A percentile compares a stretch with the other conserved stretches of the same genome.
These are phyloP conservation scores for Orgyia antiqua DNA, from an alignment of 2,888 invertebrate species.

Conservation along the genomic window DNA sequence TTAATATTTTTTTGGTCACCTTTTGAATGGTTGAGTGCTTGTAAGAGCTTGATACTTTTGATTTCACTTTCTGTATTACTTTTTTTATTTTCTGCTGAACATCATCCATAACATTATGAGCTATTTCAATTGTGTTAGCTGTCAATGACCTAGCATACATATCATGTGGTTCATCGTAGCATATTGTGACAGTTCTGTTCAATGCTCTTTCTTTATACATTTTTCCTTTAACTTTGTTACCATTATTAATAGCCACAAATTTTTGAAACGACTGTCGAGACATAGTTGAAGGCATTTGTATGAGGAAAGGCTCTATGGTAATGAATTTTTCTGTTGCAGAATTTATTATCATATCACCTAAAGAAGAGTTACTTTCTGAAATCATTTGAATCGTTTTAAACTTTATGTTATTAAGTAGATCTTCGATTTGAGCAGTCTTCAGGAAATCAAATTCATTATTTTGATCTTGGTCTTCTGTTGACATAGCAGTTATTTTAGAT, in stretches of 20 bases:
- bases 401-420: slow-evolving; percentile 45
- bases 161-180: slow-evolving; percentile 14
- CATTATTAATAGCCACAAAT: not conserved
- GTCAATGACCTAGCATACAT: slow-evolving; percentile 30
- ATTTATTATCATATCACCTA: slow-evolving; percentile 34
- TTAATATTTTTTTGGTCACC: not conserved
- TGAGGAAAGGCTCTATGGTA: not conserved
- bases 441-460: not conserved
- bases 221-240: not conserved
- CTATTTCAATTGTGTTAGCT: slow-evolving; percentile 28
- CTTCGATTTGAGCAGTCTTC: slow-evolving; percentile 44
- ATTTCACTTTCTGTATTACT: slow-evolving; percentile 37
- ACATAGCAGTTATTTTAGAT: not conserved
- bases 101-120: slow-evolving; percentile 31
- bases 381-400: slow-evolving; percentile 36
- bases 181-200: not conserved
- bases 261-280: not conserved
- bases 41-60: slow-evolving; percentile 25
- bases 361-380: slow-evolving; percentile 29
- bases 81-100: slow-evolving; percentile 39
- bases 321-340: slow-evolving; percentile 39
- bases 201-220: not conserved
- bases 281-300: not conserved
- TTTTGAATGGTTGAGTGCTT: not conserved
- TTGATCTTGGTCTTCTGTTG: not conserved